Conservation (phyloP, 2,888 invertebrate genomes). For the Papilio elwesi region DNA sequence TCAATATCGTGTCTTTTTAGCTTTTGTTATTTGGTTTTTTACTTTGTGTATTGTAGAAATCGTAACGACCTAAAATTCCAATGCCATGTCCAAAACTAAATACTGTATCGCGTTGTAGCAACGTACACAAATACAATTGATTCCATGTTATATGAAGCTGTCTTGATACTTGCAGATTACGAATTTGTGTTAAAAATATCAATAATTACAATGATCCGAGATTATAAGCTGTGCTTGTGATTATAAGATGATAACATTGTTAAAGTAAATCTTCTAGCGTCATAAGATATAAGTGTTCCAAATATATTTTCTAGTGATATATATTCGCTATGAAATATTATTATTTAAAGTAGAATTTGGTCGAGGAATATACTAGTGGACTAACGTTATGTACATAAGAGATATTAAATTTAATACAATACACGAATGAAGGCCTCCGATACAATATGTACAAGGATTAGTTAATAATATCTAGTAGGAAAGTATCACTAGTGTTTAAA, state of each 20-base stretch:
- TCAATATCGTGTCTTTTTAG: too few species aligned
- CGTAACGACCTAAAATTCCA: too few species aligned
- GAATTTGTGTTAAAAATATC: background rate
- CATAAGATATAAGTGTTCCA: conserved; percentile 4
- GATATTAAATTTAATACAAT: conserved; percentile 60
- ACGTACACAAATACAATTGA: background rate
- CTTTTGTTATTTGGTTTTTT: too few species aligned
- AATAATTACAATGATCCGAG: background rate
- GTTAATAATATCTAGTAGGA: conserved; percentile 65
- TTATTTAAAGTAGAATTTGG: conserved; percentile 70
- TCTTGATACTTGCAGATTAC: background rate
- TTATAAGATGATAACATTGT: background rate
- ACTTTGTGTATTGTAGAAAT: too few species aligned
- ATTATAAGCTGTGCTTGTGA: background rate
- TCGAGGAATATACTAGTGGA: conserved; percentile 66
- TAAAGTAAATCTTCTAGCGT: conserved; percentile 1
- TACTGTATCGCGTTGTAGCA: too few species aligned
- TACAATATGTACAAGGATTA: conserved; percentile 67
- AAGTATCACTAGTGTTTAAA: conserved; percentile 61
- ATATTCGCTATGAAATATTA: conserved; percentile 46
- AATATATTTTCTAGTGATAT: conserved; percentile 58
- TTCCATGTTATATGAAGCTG: background rate
- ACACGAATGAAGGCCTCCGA: conserved; percentile 78
- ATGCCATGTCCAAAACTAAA: too few species aligned
- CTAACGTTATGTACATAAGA: conserved; percentile 52